Percentiles rank a stretch among this genome's conserved stretches.
Evolutionary conservation across 2,888 invertebrate species (phyloP).

Genomic region (Fragum fragum): DNA sequence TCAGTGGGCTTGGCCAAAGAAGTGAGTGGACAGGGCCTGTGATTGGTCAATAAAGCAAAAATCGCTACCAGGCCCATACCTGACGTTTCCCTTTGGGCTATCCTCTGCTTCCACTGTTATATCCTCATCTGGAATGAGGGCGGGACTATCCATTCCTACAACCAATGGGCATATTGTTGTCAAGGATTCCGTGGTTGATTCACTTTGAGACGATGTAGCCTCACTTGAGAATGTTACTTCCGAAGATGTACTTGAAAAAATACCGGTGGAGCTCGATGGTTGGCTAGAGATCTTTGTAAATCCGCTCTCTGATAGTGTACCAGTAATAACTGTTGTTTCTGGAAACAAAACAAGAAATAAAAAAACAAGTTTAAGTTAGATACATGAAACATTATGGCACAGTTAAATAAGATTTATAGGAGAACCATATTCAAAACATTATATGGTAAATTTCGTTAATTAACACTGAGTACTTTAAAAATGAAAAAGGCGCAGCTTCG

Average conservation of each 20-base stretch:
- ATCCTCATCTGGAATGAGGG: conserved; percentile 45
- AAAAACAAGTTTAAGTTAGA: no score
- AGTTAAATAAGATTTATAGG: no score
- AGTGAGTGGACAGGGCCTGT: no score
- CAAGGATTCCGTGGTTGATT: background rate
- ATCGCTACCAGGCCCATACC: no score
- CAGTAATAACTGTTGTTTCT: conserved; percentile 13
- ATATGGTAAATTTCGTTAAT: no score
- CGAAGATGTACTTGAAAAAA: background rate
- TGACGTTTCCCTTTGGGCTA: background rate
- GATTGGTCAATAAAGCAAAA: no score
- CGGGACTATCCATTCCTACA: conserved; percentile 50
- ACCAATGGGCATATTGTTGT: conserved; percentile 35
- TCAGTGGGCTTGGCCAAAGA: no score
- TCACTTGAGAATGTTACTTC: background rate
- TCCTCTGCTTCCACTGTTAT: conserved; percentile 13
- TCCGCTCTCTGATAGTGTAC: background rate
- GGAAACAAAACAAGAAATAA: background rate
- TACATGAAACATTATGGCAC: no score
- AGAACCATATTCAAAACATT: no score
- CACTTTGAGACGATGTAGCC: background rate
- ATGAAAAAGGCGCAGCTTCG: no score
- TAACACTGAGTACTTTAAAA: no score
- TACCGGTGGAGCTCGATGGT: background rate
- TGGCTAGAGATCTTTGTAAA: background rate